Base-by-base conservation (phyloP, 2,888 invertebrate species). In the Byasa hedistus region DNA sequence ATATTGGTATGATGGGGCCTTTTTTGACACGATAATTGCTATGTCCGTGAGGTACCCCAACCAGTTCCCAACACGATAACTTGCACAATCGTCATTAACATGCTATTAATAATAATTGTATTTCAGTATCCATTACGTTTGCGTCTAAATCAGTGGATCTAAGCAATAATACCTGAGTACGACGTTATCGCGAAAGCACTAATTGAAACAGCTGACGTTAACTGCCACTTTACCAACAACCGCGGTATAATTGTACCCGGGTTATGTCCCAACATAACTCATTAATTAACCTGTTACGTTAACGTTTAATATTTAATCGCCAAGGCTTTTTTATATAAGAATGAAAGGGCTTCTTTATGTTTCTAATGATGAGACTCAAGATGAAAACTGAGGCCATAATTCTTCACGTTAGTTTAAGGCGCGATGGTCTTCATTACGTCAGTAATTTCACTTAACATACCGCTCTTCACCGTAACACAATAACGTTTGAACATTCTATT, bases 201-300 rank as follows among this genome's bases (percentile, higher is more conserved):
- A 64, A 64, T 57, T 52, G 64, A 64, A 64, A 57, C 64, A 57
- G 36, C 27, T 64, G 64, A 64, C 64, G 57, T 57, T 57, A 57
- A 64, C 64, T 57, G 52, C 51, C 52, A 64, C 57, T 52, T 52
- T 61, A 61, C 10, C 22, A 32, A 57, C 52, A 36, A 36, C 19
- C 24, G 23, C 32, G 61, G 19, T 39, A 21, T 24, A 39, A 61
- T 39, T 61, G 54, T n/a, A 39, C 22, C 61, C 27, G 3, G 21
- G 21, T 21, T 12, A 19, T 23, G 21, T n/a, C 15, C 21, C 52
- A 22, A 22, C 22, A n/a, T 48, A n/a, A 48, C 4, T 48, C 48
- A 48, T 48, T 48, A 48, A 48, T 48, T 48, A 48, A 48, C 3
- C 48, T 48, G 39, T n/a, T 19, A 39, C 10, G 8, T 39, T 39